Base-by-base conservation (phyloP, 2,113 vertebrate species). In the Cichladusa arquata region DNA sequence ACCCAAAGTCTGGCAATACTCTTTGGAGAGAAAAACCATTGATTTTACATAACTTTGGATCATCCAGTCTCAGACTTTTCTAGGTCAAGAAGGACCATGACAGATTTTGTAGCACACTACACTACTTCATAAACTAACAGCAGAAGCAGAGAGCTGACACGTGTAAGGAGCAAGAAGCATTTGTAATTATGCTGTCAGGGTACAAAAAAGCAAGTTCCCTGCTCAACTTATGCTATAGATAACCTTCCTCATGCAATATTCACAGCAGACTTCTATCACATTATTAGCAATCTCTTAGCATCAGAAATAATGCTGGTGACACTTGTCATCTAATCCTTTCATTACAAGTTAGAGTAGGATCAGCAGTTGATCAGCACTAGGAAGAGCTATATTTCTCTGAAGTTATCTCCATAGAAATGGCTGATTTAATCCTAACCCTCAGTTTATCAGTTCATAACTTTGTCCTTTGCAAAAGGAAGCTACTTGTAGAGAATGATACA, bases 231-330 rank as follows among this genome's bases (percentile, higher is more conserved):
- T 45, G 23, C 50, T 81, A 64, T 44, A 91, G 72, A 85, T 92
- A 89, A 87, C 56, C 19, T 76, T 94, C 28, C 29, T 92, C 47
- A 60, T 77, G 71, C 1, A 26, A 92, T 77, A 89, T 82, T 65
- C 78, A 80, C 48, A 89, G 64, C 60, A 91, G 70, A 66, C 54
- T 91, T 76, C 89, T 61, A 61, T 73, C 62, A 57, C 22, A 33
- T 72, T 95, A 82, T 97, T 93, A 92, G 33, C 62, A 77, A 90
- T 91, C 91, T 92, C 76, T 72, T 72, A 91, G 29, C 45, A 90
- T 91, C 93, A 91, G 89, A 95, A 95, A 80, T 76, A 94, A 82
- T 80, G 47, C 62, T 56, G 38, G 79, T 88, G 90, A 91, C 79
- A 86, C 70, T 80, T 93, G 87, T 85, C 74, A 90, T 73, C 84